These are phyloP conservation scores for Discoglossus pictus DNA, from an alignment of 2,797 vertebrate species.

Conservation along the genomic window DNA sequence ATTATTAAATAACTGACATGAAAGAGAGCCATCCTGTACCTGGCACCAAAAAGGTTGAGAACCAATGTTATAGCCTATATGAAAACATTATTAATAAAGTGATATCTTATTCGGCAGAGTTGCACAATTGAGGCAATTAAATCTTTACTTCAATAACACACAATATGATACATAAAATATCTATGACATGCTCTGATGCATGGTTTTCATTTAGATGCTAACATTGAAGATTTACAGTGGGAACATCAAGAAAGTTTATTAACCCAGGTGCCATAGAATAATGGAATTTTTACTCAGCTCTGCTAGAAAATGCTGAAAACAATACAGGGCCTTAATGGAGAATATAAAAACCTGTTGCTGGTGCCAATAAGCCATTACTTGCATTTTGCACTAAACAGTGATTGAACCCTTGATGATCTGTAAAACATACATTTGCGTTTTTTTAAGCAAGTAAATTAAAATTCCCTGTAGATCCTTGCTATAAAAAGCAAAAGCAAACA, in stretches of 20 bases:
- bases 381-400: conserved; percentile 6
- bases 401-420: conserved; percentile 20
- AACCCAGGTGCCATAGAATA: conserved; percentile 25
- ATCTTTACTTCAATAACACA: neutral
- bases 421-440: conserved; percentile 43
- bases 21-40: too few relatives aligned
- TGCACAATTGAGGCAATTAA: conserved; percentile 1
- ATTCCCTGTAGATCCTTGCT: conserved; percentile 28
- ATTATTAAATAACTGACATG: too few relatives aligned
- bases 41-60: too few relatives aligned
- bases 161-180: neutral
- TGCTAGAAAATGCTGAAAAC: conserved; percentile 5
- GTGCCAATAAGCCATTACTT: conserved; percentile 37
- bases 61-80: neutral
- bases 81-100: neutral
- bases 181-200: too few relatives aligned
- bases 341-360: conserved; percentile 5
- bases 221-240: conserved; percentile 14
- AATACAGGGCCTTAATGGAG: conserved; percentile 7
- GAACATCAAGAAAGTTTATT: conserved; percentile 34
- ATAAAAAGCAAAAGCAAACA: conserved; percentile 30
- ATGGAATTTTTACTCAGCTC: conserved; percentile 9
- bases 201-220: conserved; percentile 13
- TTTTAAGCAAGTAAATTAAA: conserved; percentile 39
- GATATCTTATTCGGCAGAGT: neutral